phyloP scores from a whole-genome alignment of 2,888 invertebrate genomes.

The Candidula unifasciata region DNA sequence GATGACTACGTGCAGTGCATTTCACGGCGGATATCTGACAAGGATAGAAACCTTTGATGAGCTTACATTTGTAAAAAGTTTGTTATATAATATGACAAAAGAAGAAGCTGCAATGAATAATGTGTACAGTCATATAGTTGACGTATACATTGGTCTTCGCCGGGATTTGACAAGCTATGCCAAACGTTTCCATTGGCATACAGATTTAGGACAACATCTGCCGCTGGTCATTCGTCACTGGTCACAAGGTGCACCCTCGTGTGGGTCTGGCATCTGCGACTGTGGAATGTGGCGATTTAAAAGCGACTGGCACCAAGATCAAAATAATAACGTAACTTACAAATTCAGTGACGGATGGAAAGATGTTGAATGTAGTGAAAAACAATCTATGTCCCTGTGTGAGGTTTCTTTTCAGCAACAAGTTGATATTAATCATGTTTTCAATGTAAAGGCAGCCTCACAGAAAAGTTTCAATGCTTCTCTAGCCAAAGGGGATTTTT shows the following conservation, averaged over 20 bases:
- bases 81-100: background rate
- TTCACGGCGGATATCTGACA: background rate
- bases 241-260: background rate
- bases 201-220: background rate
- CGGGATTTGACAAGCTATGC: background rate
- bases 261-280: background rate
- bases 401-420: background rate
- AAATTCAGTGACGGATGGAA: no score
- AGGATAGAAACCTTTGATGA: background rate
- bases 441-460: background rate
- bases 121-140: no score
- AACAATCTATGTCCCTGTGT: background rate
- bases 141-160: background rate
- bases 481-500: background rate
- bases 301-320: background rate
- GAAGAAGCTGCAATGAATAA: no score
- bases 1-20: background rate
- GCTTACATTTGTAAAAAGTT: background rate
- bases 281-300: background rate
- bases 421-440: background rate
- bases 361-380: no score
- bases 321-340: no score
- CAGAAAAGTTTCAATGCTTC: background rate
- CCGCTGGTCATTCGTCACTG: background rate
- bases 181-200: background rate